Evolutionary conservation across 2,888 invertebrate species (phyloP).

Genomic region (Teinopalpus imperialis): DNA sequence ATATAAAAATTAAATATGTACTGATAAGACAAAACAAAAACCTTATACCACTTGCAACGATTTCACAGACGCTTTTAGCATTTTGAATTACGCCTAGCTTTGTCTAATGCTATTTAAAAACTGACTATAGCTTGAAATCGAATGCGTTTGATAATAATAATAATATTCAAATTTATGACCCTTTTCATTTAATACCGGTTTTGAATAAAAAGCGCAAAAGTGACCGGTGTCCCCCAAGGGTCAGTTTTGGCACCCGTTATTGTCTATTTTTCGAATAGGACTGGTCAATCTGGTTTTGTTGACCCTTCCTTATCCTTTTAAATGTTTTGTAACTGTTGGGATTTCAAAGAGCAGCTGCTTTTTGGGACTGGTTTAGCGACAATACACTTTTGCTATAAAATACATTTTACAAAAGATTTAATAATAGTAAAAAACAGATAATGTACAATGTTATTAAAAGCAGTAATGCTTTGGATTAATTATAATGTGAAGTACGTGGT

Average conservation of each 20-base stretch:
- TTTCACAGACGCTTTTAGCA: slow-evolving; percentile 34
- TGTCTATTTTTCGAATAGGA: slow-evolving; percentile 68
- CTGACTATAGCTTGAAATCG: slow-evolving; percentile 56
- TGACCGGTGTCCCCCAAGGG: slow-evolving; percentile 76
- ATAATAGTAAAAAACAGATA: slow-evolving; percentile 3
- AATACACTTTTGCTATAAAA: slow-evolving; percentile 37
- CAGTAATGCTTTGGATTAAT: too few species aligned
- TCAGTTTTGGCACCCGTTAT: slow-evolving; percentile 61
- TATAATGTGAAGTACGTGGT: too few species aligned
- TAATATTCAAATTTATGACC: slow-evolving; percentile 55
- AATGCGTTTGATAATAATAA: slow-evolving; percentile 47
- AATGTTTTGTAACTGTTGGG: slow-evolving; percentile 50
- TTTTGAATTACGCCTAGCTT: slow-evolving; percentile 42
- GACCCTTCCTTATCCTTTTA: slow-evolving; percentile 75
- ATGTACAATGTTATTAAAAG: too few species aligned
- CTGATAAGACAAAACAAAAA: too few species aligned
- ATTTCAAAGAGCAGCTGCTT: slow-evolving; percentile 63
- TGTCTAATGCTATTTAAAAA: slow-evolving; percentile 49
- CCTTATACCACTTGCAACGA: too few species aligned
- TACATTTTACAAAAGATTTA: slow-evolving; percentile 14
- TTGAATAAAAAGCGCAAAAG: slow-evolving; percentile 50
- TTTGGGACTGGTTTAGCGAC: slow-evolving; percentile 49
- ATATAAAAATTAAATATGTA: too few species aligned
- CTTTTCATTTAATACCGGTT: slow-evolving; percentile 66
- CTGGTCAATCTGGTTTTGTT: slow-evolving; percentile 77